Conservation (phyloP, 2,888 invertebrate genomes). For the Amaurobius ferox region DNA sequence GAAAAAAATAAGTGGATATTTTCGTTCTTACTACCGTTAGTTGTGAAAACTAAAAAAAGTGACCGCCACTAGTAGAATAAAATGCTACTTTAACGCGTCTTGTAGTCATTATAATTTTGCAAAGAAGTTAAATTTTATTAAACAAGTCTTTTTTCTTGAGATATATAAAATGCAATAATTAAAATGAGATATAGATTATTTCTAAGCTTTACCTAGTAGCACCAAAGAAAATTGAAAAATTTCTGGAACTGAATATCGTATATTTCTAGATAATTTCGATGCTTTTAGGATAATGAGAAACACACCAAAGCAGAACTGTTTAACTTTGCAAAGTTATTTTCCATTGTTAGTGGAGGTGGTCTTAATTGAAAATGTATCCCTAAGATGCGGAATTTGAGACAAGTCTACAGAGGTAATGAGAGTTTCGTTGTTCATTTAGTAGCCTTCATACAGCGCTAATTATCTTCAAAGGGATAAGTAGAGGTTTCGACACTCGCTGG, state of each 20-base stretch:
- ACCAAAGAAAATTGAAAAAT: no score
- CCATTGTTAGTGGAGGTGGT: constrained; percentile 53
- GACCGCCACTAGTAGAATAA: no score
- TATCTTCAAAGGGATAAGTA: constrained; percentile 71
- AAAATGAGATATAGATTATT: no score
- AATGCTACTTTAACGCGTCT: no score
- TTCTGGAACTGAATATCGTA: not conserved
- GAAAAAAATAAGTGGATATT: no score
- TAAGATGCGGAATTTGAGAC: constrained; percentile 42
- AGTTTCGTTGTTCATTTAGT: constrained; percentile 63
- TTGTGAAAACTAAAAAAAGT: no score
- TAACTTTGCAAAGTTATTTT: constrained; percentile 32
- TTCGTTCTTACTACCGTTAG: no score
- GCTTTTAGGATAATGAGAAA: constrained; percentile 31
- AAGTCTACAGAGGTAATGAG: constrained; percentile 64
- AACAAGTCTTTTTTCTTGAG: no score
- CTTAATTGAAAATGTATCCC: constrained; percentile 70
- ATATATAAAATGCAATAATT: no score
- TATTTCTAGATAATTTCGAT: not conserved
- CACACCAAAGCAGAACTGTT: not conserved
- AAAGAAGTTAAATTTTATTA: no score
- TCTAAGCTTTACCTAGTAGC: no score
- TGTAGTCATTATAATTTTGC: no score
- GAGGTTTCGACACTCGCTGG: constrained; percentile 64
- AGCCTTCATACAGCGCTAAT: constrained; percentile 60